A percentile compares a stretch with the other conserved stretches of the same genome.
These are phyloP conservation scores for Rugalucina vietnamica DNA, from an alignment of 2,888 invertebrate species.

Conservation along the genomic window DNA sequence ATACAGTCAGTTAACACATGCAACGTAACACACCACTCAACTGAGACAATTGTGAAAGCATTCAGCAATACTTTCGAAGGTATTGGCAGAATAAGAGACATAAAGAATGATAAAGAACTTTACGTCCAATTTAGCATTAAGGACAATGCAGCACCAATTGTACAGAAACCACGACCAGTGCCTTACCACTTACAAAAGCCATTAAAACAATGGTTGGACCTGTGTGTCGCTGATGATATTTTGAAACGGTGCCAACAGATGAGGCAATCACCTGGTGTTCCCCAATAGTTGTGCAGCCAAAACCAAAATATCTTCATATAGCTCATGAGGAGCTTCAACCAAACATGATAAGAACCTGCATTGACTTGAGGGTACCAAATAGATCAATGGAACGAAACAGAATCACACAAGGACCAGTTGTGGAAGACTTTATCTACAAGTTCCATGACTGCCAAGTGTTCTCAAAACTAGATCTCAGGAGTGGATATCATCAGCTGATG, in stretches of 20 bases:
- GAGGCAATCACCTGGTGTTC: slow-evolving; percentile 33
- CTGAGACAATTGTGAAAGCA: background rate
- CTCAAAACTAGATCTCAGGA: slow-evolving; percentile 13
- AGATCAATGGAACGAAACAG: slow-evolving; percentile 25
- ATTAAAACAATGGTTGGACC: slow-evolving; percentile 28
- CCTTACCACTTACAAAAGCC: slow-evolving; percentile 29
- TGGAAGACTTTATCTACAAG: slow-evolving; percentile 44
- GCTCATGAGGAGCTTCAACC: slow-evolving; percentile 24
- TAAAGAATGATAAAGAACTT: slow-evolving; percentile 9
- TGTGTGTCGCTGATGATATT: slow-evolving; percentile 19
- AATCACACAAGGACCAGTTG: slow-evolving; percentile 30
- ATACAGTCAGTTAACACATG: background rate
- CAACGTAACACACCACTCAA: background rate
- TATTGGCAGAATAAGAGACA: slow-evolving; percentile 23
- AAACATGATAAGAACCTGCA: slow-evolving; percentile 25
- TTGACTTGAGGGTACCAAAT: background rate
- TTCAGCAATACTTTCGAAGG: slow-evolving; percentile 17
- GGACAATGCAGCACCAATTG: slow-evolving; percentile 15
- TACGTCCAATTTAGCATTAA: slow-evolving; percentile 22
- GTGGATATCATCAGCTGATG: slow-evolving; percentile 2
- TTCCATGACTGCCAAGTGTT: slow-evolving; percentile 25
- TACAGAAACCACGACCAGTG: slow-evolving; percentile 20
- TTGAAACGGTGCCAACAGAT: slow-evolving; percentile 16
- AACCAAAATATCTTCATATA: slow-evolving; percentile 18
- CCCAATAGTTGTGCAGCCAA: slow-evolving; percentile 34